phyloP scores from a whole-genome alignment of 2,113 vertebrate genomes.

The Spheniscus mendiculus region DNA sequence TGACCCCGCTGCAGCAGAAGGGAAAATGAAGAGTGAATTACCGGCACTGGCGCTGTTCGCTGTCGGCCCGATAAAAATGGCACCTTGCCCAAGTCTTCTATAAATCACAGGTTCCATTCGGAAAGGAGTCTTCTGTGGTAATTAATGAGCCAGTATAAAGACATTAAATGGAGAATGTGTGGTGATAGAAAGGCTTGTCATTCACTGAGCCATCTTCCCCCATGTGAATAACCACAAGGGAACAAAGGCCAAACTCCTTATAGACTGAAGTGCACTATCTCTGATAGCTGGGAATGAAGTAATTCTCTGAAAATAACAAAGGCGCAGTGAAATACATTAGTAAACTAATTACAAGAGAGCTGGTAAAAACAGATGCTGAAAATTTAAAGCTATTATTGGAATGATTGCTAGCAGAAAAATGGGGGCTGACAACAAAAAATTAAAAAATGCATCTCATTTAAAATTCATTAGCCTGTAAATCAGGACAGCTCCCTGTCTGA shows the following conservation, averaged over 20 bases:
- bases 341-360: slow-evolving; percentile 64
- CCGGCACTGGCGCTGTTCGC: not conserved
- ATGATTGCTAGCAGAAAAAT: slow-evolving; percentile 43
- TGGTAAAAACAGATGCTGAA: slow-evolving; percentile 56
- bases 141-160: slow-evolving; percentile 74
- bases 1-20: not conserved
- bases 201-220: slow-evolving; percentile 65
- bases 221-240: slow-evolving; percentile 41
- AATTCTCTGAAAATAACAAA: slow-evolving; percentile 63
- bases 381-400: slow-evolving; percentile 52
- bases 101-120: slow-evolving; percentile 65
- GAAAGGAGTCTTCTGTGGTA: slow-evolving; percentile 65
- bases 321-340: slow-evolving; percentile 48
- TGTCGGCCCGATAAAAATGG: slow-evolving; percentile 9
- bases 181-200: slow-evolving; percentile 63
- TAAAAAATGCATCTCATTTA: slow-evolving; percentile 48
- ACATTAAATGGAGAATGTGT: slow-evolving; percentile 57
- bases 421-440: slow-evolving; percentile 49
- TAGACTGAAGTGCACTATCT: slow-evolving; percentile 60
- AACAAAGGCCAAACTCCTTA: slow-evolving; percentile 68
- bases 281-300: slow-evolving; percentile 59
- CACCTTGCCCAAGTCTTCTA: slow-evolving; percentile 47
- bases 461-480: slow-evolving; percentile 65
- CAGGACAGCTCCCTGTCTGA: slow-evolving; percentile 1
- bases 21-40: not conserved